Percentiles rank a stretch among this genome's conserved stretches.
Conservation (phyloP, 2,888 invertebrate species). For the Seira ritae region DNA sequence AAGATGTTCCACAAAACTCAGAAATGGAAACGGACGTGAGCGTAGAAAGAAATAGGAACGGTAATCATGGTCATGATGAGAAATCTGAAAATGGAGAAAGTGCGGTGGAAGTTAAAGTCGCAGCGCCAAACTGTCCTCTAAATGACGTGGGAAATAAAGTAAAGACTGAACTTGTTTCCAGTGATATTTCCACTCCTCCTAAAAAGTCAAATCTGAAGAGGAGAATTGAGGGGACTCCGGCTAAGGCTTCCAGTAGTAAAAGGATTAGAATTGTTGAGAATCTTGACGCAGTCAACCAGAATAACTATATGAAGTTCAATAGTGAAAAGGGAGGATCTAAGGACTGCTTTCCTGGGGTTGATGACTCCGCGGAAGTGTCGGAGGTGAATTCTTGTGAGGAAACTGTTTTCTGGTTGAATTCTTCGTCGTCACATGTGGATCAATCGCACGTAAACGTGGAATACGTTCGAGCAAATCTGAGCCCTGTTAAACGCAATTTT, state of each 20-base stretch:
- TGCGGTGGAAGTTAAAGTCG: neutral
- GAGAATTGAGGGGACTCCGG: slow-evolving; percentile 28
- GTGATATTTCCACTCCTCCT: neutral
- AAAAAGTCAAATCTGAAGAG: slow-evolving; percentile 50
- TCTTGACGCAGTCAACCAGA: slow-evolving; percentile 12
- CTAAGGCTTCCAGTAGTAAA: slow-evolving; percentile 19
- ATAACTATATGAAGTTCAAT: slow-evolving; percentile 12
- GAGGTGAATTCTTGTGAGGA: slow-evolving; percentile 44
- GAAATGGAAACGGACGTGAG: too few species aligned
- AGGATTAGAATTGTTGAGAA: slow-evolving; percentile 53
- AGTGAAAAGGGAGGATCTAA: neutral
- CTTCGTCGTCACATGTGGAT: slow-evolving; percentile 33
- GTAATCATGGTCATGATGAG: neutral
- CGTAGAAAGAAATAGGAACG: neutral
- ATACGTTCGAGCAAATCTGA: slow-evolving; percentile 39
- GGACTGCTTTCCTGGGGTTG: slow-evolving; percentile 23
- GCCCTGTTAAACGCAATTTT: slow-evolving; percentile 33
- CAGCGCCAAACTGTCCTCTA: neutral
- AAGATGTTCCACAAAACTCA: too few species aligned
- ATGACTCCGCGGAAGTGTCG: slow-evolving; percentile 23
- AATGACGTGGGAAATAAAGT: slow-evolving; percentile 34
- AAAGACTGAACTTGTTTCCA: neutral
- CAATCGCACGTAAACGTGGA: slow-evolving; percentile 28
- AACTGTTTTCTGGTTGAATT: slow-evolving; percentile 34
- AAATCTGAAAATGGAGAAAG: neutral